A percentile compares a stretch with the other conserved stretches of the same genome.
Evolutionary conservation across 1,140 invertebrate species (phyloP).

Genomic region (Pogonomyrmex barbatus): DNA sequence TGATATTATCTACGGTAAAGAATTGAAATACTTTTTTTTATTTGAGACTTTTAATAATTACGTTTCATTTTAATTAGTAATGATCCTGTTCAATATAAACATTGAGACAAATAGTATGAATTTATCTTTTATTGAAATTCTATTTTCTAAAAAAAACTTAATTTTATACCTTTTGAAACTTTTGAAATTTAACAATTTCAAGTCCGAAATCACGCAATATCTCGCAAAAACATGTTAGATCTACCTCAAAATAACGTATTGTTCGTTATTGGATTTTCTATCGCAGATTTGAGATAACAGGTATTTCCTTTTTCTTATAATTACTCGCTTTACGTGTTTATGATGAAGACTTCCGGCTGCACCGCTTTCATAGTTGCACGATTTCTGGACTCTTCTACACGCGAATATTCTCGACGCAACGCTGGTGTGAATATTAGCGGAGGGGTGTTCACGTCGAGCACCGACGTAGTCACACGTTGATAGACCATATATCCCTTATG

Average conservation of each 20-base stretch:
- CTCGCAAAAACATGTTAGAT: neutral
- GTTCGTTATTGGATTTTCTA: neutral
- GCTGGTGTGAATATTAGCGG: conserved; percentile 12
- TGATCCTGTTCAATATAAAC: neutral
- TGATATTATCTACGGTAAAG: neutral
- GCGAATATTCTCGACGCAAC: conserved; percentile 50
- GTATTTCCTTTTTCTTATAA: neutral
- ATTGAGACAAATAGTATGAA: neutral
- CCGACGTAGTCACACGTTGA: conserved; percentile 44
- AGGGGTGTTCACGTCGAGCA: conserved; percentile 37
- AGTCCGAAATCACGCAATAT: neutral
- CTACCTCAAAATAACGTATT: neutral
- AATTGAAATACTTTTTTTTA: neutral
- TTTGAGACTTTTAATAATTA: conserved; percentile 23
- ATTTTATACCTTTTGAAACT: neutral
- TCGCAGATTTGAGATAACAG: neutral
- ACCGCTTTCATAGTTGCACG: conserved; percentile 47
- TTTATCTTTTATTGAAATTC: neutral
- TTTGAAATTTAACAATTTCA: neutral
- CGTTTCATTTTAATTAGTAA: neutral
- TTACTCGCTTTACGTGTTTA: neutral
- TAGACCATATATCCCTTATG: conserved; percentile 66
- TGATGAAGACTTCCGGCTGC: conserved; percentile 60
- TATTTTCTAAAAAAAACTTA: neutral
- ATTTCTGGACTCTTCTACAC: conserved; percentile 55